Conservation (phyloP, 2,888 invertebrate genomes). For the Lasioglossum calceatum region DNA sequence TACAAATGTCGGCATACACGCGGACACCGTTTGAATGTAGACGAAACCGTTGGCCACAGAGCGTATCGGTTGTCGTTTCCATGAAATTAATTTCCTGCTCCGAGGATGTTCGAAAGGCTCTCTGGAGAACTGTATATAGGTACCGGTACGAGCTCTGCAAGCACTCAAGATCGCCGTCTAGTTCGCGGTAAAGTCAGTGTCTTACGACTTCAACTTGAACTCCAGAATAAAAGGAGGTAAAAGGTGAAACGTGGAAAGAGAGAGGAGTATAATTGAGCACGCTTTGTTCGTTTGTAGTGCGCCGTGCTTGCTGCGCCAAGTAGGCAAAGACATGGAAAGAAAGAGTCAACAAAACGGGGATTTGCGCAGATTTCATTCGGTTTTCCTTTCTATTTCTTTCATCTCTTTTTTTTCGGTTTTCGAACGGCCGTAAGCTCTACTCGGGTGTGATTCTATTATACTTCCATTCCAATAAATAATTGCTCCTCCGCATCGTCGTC, state of each 20-base stretch:
- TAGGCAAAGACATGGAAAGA: neutral
- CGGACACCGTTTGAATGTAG: neutral
- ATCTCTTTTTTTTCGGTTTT: neutral
- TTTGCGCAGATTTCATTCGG: neutral
- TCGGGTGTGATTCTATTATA: neutral
- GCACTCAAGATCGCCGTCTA: slow-evolving; percentile 70
- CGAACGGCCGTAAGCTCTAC: neutral
- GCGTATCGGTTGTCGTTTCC: slow-evolving; percentile 62
- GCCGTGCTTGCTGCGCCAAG: slow-evolving; percentile 1
- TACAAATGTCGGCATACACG: neutral
- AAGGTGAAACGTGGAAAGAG: slow-evolving; percentile 33
- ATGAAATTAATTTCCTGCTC: slow-evolving; percentile 72
- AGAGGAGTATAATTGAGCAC: slow-evolving; percentile 51
- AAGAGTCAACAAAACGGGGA: neutral
- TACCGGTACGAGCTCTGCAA: slow-evolving; percentile 59
- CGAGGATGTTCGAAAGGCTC: slow-evolving; percentile 68
- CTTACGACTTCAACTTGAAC: slow-evolving; percentile 64
- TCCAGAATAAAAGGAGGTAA: slow-evolving; percentile 35
- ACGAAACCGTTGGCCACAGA: slow-evolving; percentile 16
- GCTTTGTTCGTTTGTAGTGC: slow-evolving; percentile 35
- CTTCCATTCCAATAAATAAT: neutral
- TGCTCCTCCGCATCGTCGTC: neutral
- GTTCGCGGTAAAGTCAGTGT: slow-evolving; percentile 70
- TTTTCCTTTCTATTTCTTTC: neutral
- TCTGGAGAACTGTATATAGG: slow-evolving; percentile 64